These are phyloP conservation scores for Sardinella longiceps DNA, from an alignment of 2,797 vertebrate genomes.

Conservation along the genomic window DNA sequence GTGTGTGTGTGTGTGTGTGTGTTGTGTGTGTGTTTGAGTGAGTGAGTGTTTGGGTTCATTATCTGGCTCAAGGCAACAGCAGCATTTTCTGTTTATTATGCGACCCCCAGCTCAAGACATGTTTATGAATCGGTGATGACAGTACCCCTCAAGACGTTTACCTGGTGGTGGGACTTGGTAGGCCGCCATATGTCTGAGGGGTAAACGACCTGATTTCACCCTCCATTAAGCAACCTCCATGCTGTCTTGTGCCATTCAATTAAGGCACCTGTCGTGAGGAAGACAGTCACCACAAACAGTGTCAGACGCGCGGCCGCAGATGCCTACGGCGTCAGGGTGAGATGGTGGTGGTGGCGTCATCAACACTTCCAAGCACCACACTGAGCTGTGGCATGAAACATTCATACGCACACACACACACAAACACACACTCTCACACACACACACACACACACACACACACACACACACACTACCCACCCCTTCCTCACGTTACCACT, in stretches of 20 bases:
- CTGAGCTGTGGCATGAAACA: conserved; percentile 51
- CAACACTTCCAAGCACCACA: conserved; percentile 32
- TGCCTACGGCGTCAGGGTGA: neutral
- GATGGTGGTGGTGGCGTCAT: conserved; percentile 5
- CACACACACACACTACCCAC: conserved; percentile 7
- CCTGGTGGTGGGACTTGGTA: conserved; percentile 15
- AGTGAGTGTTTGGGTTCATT: conserved; percentile 23
- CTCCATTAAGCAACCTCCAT: conserved; percentile 35
- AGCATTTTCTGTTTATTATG: neutral
- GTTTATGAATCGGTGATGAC: conserved; percentile 47
- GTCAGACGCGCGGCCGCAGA: neutral
- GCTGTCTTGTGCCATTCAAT: conserved; percentile 34
- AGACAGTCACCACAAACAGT: neutral
- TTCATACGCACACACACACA: conserved; percentile 32
- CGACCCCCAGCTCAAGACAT: conserved; percentile 55
- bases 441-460: conserved; percentile 23
- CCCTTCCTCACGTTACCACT: conserved; percentile 58
- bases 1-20: neutral
- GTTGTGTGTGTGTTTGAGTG: neutral
- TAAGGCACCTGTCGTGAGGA: conserved; percentile 15
- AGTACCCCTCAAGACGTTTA: conserved; percentile 32
- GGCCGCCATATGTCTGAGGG: neutral
- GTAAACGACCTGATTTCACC: conserved; percentile 44
- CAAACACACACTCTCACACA: neutral
- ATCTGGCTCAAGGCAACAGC: conserved; percentile 7